Percentiles rank a stretch among this genome's conserved stretches.
Conservation (phyloP, 2,797 vertebrate species). For the Sarcophilus harrisii region DNA sequence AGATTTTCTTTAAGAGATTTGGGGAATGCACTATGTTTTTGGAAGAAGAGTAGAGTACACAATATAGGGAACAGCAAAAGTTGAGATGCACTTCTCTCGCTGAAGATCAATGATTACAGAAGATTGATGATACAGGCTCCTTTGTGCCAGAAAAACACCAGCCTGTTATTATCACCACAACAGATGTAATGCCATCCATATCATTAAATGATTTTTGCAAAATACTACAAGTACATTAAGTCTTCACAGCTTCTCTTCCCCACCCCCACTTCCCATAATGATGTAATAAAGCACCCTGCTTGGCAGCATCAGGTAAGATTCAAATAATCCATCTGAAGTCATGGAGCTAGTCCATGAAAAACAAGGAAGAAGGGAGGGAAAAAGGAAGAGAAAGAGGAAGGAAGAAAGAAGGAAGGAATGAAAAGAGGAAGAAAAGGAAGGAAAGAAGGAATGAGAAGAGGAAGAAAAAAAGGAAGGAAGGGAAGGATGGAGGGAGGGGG, state of each 20-base stretch:
- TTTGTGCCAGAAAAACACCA: conserved; percentile 57
- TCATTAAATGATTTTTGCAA: conserved; percentile 57
- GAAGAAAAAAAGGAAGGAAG: not conserved
- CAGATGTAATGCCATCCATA: conserved; percentile 49
- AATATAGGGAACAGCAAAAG: conserved; percentile 20
- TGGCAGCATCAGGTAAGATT: not conserved
- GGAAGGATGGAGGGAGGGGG: not conserved
- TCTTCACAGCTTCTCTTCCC: conserved; percentile 59
- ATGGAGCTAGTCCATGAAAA: not conserved
- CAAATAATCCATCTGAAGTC: not conserved
- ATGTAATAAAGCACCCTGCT: conserved; percentile 46
- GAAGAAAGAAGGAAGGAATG: not conserved
- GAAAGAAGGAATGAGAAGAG: not conserved
- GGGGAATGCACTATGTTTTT: conserved; percentile 42
- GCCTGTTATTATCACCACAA: conserved; percentile 59
- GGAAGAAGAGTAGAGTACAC: conserved; percentile 45
- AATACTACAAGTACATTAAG: conserved; percentile 64
- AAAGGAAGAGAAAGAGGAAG: not conserved
- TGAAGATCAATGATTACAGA: conserved; percentile 46
- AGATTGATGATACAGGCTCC: conserved; percentile 63
- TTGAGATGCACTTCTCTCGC: conserved; percentile 21
- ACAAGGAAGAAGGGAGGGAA: not conserved
- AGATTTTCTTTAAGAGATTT: conserved; percentile 51
- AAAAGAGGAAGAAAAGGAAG: not conserved
- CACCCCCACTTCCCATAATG: conserved; percentile 26